phyloP scores from a whole-genome alignment of 2,797 vertebrate genomes.

The Numenius phaeopus region DNA sequence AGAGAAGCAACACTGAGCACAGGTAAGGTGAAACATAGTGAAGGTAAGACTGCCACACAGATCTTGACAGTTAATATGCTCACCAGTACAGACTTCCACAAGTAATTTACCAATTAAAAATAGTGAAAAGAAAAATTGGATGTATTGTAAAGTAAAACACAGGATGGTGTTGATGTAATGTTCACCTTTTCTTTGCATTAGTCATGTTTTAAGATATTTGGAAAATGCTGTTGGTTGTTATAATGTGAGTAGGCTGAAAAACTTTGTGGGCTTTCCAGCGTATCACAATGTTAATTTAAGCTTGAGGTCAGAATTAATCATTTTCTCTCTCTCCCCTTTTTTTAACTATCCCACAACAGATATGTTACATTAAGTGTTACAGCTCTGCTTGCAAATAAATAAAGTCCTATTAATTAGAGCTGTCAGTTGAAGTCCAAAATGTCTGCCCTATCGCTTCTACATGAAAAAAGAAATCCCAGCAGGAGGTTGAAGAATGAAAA shows the following conservation, averaged over 20 bases:
- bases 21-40: not conserved
- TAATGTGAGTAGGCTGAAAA: not conserved
- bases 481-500: not conserved
- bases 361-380: not conserved
- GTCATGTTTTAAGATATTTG: not conserved
- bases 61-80: not conserved
- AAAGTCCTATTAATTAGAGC: not conserved
- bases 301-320: not conserved
- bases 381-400: not conserved
- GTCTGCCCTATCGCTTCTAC: not conserved
- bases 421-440: not conserved
- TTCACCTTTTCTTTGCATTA: not conserved
- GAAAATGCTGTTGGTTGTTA: slow-evolving; percentile 1
- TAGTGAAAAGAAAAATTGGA: not conserved
- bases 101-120: not conserved
- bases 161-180: not conserved
- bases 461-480: not conserved
- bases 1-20: not conserved
- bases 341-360: not conserved
- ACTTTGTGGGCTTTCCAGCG: not conserved
- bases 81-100: not conserved
- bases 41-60: not conserved
- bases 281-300: slow-evolving; percentile 12
- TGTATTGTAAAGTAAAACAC: not conserved
- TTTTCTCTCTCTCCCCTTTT: not conserved